Base-by-base conservation (phyloP, 2,888 invertebrate species). In the Lasioglossum malachurum region DNA sequence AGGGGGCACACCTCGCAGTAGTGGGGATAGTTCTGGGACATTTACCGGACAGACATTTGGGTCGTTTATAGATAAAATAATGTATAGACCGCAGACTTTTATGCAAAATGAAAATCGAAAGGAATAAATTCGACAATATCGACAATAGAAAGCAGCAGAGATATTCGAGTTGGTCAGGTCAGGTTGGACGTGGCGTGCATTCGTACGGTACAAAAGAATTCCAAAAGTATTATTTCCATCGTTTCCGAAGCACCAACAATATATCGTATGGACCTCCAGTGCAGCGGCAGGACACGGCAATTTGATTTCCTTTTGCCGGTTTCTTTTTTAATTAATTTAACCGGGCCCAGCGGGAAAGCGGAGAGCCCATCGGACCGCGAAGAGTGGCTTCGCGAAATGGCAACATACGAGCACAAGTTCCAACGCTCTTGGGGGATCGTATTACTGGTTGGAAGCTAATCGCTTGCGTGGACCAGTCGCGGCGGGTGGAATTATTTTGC, bases 401-500 rank as follows among this genome's bases (percentile, higher is more conserved):
- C 16, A 60, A 27, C 16, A 19, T 10, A 57, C 23, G 31, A 41
- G 49, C 19, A 27, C 7, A 64, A 64, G 46, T 31, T 44, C 19
- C 12, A 7, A 27, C 27, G 7, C 46, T 23, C 67, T 23, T 23
- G n/a, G 14, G 46, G 46, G 16, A 67, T 67, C 4, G 77, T 46
- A 16, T 57, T 64, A 19, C 23, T 16, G 49, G 8, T 31, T 27
- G 19, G n/a, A 27, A 31, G 8, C 8, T 67, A 46, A 77, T 77
- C 77, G 77, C n/a, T 35, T 67, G 44, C 23, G 46, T 67, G 27
- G 69, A 12, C 27, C 7, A 12, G 46, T 5, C 12, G 64, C 8
- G 10, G 38, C 4, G 4, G 14, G 31, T 44, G 73, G 27, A 67
- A 82, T 82, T 82, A 53, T 82, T 74, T 79, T 67, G 67, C 35